These are phyloP conservation scores for Marmota monax DNA, from an alignment of 2,113 vertebrate species.

Conservation along the genomic window DNA sequence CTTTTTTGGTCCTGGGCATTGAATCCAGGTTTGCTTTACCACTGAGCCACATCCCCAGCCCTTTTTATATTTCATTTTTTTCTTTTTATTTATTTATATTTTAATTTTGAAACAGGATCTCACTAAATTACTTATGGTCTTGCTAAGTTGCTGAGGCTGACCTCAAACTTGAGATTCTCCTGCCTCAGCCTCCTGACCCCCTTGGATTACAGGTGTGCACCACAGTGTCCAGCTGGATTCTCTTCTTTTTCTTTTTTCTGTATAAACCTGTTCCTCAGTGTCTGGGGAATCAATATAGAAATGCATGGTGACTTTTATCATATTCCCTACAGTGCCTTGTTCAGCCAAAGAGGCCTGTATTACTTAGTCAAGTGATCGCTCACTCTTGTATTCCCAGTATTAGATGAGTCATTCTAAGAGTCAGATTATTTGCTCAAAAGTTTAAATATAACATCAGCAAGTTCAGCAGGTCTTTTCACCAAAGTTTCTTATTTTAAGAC, in stretches of 20 bases:
- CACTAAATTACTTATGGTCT: not conserved
- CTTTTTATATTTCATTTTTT: not conserved
- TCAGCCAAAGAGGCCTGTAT: not conserved
- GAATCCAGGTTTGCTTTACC: not conserved
- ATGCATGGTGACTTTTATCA: not conserved
- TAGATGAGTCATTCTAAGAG: not conserved
- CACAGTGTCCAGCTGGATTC: not conserved
- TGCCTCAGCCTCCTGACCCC: not conserved
- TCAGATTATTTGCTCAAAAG: constrained; percentile 22
- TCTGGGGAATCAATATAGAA: not conserved
- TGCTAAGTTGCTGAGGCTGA: not conserved
- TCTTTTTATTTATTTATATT: not conserved
- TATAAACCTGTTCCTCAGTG: not conserved
- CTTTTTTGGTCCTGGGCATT: not conserved
- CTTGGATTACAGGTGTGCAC: not conserved
- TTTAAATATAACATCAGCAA: constrained; percentile 21
- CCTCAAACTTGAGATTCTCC: not conserved
- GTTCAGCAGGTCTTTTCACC: not conserved
- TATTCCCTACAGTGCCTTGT: not conserved
- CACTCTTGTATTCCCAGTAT: constrained; percentile 13
- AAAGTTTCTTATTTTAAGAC: not conserved
- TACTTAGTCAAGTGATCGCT: not conserved
- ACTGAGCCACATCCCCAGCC: not conserved
- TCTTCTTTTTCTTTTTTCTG: constrained; percentile 14
- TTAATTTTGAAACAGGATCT: not conserved